Evolutionary conservation across 1,140 invertebrate species (phyloP), one percentile per base, ranked within the genome.

Genomic region (Drosophila neocordata): DNA sequence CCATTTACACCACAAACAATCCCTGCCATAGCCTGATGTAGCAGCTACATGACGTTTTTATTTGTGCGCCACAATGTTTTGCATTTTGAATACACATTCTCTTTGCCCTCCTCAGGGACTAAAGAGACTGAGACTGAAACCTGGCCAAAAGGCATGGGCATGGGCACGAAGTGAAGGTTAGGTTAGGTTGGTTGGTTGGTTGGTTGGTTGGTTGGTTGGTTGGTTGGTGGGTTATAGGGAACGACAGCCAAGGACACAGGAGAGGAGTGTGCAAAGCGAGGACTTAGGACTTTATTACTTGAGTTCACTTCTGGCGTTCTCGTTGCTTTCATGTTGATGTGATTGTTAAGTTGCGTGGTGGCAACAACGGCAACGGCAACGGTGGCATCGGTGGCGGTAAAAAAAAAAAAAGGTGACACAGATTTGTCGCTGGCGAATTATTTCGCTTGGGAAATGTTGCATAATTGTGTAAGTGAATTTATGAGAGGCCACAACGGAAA

Each of bases 31-130:
- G 41, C 41, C 41, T 48, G 41, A 48, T 48, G 41, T 48, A 48
- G 41, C 41, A 48, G 41, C 41, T 48, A 64, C 67, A 55, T 72
- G 53, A 73, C 67, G 53, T 73, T 85, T 84, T 85, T 85, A 81
- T 77, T 85, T 85, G 81, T 78, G 77, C 73, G 51, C 72, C 58
- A 64, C 60, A 73, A 75, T 67, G 74, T 73, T 81, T 87, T 81
- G 77, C 82, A 83, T 83, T 84, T 84, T 82, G 74, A 82, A 82
- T 83, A 72, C 53, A 64, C 64, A 72, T 64, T 15, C 18, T 27
- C 18, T 61, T 15, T 31, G 69, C 59, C 56, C 52, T 48, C 69
- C 71, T 60, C 59, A 64, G 52, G 34, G 48, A 69, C 48, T 34
- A 2, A 12, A 35, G 34, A 35, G 34, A 35, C 34, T 35, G 34